Conservation (phyloP, 2,797 vertebrate genomes). For the Kryptopterus vitreolus region DNA sequence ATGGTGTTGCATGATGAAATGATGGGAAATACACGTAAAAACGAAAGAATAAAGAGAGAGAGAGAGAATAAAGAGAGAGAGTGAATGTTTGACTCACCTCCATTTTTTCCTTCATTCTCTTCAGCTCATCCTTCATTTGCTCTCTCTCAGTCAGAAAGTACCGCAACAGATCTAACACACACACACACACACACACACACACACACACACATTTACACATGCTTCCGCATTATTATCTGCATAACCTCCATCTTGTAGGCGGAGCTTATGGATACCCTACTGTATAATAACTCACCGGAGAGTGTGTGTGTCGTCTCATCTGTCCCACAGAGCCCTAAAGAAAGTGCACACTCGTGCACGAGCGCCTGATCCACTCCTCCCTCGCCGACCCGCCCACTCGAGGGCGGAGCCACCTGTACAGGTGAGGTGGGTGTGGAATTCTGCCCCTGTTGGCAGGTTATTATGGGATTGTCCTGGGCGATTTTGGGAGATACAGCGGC, state of each 20-base stretch:
- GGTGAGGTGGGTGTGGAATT: constrained; percentile 10
- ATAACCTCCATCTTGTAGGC: background rate
- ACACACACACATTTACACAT: constrained; percentile 18
- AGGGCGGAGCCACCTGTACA: constrained; percentile 1
- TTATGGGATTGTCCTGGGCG: constrained; percentile 52
- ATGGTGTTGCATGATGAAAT: background rate
- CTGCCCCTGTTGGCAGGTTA: constrained; percentile 35
- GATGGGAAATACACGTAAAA: background rate
- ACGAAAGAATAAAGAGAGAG: background rate
- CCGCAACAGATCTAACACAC: constrained; percentile 38
- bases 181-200: constrained; percentile 32
- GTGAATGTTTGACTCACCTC: constrained; percentile 65
- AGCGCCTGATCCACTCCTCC: constrained; percentile 62
- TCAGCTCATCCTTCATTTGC: constrained; percentile 60
- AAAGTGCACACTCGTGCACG: constrained; percentile 66
- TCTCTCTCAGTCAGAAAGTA: constrained; percentile 66
- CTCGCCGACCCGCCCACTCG: constrained; percentile 21
- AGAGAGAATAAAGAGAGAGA: background rate
- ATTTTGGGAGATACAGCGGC: constrained; percentile 46
- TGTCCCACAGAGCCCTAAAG: constrained; percentile 57
- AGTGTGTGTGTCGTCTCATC: constrained; percentile 56
- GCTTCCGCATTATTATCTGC: background rate
- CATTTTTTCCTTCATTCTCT: constrained; percentile 66
- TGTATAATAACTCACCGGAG: constrained; percentile 61
- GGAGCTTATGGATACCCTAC: background rate